A percentile compares a stretch with the other conserved stretches of the same genome.
These are phyloP conservation scores for Cotesia chilonis DNA, from an alignment of 1,140 invertebrate species.

Conservation along the genomic window DNA sequence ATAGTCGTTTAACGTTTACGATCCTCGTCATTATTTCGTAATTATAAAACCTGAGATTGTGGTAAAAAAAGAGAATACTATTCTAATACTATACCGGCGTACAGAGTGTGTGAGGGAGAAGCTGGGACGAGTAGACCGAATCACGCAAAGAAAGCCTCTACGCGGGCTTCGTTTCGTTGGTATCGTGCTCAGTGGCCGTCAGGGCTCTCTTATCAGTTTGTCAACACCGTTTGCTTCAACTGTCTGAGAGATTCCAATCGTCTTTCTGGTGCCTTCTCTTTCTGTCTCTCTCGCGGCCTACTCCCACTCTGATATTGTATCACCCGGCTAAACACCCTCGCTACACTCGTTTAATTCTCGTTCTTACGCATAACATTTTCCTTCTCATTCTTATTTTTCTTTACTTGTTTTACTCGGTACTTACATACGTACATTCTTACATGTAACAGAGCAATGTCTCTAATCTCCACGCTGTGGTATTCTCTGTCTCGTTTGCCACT, in stretches of 20 bases:
- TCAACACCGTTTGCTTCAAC: constrained; percentile 45
- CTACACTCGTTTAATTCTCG: not conserved
- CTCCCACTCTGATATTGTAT: constrained; percentile 17
- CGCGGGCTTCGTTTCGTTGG: not conserved
- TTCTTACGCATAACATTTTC: too few species aligned
- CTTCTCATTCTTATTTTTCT: too few species aligned
- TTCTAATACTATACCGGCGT: too few species aligned
- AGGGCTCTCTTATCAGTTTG: constrained; percentile 54
- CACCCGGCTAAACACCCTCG: constrained; percentile 19
- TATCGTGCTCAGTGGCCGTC: constrained; percentile 33
- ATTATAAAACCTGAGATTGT: constrained; percentile 27
- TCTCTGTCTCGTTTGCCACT: not conserved
- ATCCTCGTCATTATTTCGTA: constrained; percentile 23
- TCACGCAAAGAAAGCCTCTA: constrained; percentile 29
- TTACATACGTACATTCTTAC: too few species aligned
- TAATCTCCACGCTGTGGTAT: not conserved
- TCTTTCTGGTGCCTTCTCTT: constrained; percentile 32
- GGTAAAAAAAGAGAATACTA: not conserved
- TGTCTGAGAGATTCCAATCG: constrained; percentile 39
- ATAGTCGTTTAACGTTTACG: not conserved
- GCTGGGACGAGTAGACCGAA: constrained; percentile 4
- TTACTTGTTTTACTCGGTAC: too few species aligned
- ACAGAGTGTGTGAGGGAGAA: not conserved
- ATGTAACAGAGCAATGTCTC: not conserved
- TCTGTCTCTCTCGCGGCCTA: constrained; percentile 24